Evolutionary conservation across 2,888 invertebrate genomes (phyloP), one percentile per base, ranked within the genome.

Genomic region (Eupithecia insigniata): DNA sequence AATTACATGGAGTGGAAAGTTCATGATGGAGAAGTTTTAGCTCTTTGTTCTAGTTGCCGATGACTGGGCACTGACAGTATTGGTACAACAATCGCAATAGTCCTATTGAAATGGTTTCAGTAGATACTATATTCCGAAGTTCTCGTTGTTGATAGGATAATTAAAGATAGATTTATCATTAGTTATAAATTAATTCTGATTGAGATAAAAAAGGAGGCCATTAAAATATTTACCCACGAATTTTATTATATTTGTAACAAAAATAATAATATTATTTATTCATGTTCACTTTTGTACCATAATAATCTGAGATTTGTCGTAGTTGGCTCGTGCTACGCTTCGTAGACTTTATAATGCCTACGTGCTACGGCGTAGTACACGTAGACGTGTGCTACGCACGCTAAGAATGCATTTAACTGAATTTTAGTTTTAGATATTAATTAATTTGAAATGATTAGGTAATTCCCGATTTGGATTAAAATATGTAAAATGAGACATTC

Each of bases 1-100:
- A 86, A 90, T 89, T 87, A 88, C 80, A 84, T 84, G 81, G 79
- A 89, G 84, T 83, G 85, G 84, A 89, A 90, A 87, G 84, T 86
- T 80, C 78, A 72, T 68, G 81, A 82, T 76, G 75, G 81, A 78
- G 77, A 84, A 82, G 80, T 83, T 80, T 82, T 82, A 70, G 71
- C 66, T 80, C 81, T 83, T 81, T 79, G 74, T 78, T 82, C 71
- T 71, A 62, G 39, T 61, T 55, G 28, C 39, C 39, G 66, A 64
- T 71, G 62, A 64, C 64, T 67, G 51, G 39, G 36, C 61, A 71
- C 18, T 66, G 36, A 26, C 22, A 26, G 55, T 14, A 7, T 22
- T 46, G 22, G 39, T 32, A 61, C 30, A 66, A 69, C 39, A 51
- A 34, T 39, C 30, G 36, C 22, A 58, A 60, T 58, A 67, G 28